These are phyloP conservation scores for Polyergus mexicanus DNA, from an alignment of 1,140 invertebrate species.

Conservation along the genomic window DNA sequence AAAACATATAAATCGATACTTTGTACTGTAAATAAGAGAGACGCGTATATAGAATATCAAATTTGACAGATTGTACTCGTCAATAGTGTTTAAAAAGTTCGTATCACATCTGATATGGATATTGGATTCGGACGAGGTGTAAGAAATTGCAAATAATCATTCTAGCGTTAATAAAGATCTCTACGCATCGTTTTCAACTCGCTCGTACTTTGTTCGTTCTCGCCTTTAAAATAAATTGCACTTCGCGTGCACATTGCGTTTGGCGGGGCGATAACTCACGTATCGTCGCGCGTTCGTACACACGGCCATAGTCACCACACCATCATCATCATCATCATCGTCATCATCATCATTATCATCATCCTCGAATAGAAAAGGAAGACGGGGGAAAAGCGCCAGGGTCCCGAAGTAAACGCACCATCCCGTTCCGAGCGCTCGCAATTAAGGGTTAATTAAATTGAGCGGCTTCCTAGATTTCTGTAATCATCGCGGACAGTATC, in stretches of 20 bases:
- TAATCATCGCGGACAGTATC: slow-evolving; percentile 86
- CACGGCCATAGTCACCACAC: not conserved
- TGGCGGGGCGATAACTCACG: slow-evolving; percentile 46
- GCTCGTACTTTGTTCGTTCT: not conserved
- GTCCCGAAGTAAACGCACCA: slow-evolving; percentile 60
- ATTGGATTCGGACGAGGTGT: not conserved
- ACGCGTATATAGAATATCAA: not conserved
- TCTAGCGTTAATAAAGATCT: not conserved
- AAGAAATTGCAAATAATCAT: not conserved
- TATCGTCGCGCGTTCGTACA: slow-evolving; percentile 36
- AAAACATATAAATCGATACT: not conserved
- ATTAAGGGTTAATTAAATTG: slow-evolving; percentile 84
- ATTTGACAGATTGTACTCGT: not conserved
- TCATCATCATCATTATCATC: slow-evolving; percentile 58
- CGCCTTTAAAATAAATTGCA: slow-evolving; percentile 33
- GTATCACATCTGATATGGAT: not conserved
- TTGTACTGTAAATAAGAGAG: not conserved
- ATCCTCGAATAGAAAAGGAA: slow-evolving; percentile 59
- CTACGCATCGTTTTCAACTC: not conserved
- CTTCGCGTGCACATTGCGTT: slow-evolving; percentile 27
- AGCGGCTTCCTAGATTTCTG: slow-evolving; percentile 85
- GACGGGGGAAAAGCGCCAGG: slow-evolving; percentile 42
- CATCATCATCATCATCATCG: slow-evolving; percentile 48
- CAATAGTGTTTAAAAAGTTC: not conserved
- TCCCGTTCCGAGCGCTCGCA: slow-evolving; percentile 69